A percentile compares a stretch with the other conserved stretches of the same genome.
These are phyloP conservation scores for Cyclina sinensis DNA, from an alignment of 1,140 invertebrate species.

Conservation along the genomic window DNA sequence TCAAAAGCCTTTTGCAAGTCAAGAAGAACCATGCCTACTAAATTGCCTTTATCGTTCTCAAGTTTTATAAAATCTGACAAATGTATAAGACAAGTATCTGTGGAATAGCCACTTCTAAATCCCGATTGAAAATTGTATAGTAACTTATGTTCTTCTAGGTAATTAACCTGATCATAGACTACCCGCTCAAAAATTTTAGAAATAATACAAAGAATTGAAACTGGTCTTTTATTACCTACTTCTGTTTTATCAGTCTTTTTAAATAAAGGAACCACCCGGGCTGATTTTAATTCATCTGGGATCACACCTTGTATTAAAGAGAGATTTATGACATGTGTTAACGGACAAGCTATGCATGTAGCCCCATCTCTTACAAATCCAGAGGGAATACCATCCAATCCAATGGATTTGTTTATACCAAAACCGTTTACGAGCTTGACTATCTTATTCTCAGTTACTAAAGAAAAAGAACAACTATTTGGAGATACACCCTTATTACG, in stretches of 20 bases:
- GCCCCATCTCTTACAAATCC: constrained; percentile 30
- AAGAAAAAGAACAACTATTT: constrained; percentile 21
- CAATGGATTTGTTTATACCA: constrained; percentile 20
- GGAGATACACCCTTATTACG: neutral
- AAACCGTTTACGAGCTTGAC: constrained; percentile 14
- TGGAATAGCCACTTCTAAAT: constrained; percentile 17
- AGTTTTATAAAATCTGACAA: constrained; percentile 40
- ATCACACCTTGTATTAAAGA: constrained; percentile 44
- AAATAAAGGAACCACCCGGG: constrained; percentile 1
- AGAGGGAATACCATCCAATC: constrained; percentile 29
- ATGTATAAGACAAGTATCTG: constrained; percentile 26
- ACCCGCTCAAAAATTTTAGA: constrained; percentile 23
- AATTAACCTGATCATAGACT: constrained; percentile 31
- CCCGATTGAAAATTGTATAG: constrained; percentile 13
- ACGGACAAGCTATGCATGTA: neutral
- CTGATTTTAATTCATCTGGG: constrained; percentile 30
- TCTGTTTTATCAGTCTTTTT: constrained; percentile 6
- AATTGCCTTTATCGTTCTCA: too few species aligned
- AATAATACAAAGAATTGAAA: neutral
- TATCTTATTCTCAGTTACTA: constrained; percentile 38
- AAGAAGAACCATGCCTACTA: too few species aligned
- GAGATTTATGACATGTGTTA: constrained; percentile 40
- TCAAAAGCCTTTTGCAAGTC: too few species aligned
- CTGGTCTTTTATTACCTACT: neutral
- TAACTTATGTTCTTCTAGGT: neutral